phyloP scores from a whole-genome alignment of 2,113 vertebrate species.

The Circaetus gallicus region DNA sequence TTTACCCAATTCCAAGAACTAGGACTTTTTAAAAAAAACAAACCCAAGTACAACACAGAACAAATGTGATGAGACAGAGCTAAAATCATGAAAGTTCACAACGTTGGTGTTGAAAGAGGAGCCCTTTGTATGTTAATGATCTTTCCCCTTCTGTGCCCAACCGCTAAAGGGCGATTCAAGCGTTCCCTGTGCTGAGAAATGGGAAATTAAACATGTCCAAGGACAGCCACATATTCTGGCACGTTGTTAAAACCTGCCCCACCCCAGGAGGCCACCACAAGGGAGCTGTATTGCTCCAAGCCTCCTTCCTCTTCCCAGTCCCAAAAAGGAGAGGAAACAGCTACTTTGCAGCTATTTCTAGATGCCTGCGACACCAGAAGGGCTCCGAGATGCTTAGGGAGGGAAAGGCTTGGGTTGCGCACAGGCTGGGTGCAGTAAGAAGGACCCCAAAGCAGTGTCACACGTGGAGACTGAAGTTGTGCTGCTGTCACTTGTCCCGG shows the following conservation, averaged over 20 bases:
- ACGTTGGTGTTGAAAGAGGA: conserved; percentile 3
- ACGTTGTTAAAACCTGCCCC: neutral
- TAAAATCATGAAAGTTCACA: neutral
- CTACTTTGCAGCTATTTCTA: neutral
- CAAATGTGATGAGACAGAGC: neutral
- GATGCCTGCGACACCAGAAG: neutral
- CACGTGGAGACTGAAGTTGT: accelerated
- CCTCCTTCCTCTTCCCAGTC: neutral
- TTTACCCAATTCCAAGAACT: neutral
- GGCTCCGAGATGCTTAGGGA: neutral
- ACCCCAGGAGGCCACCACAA: neutral
- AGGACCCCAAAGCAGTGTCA: neutral
- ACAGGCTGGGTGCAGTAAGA: neutral
- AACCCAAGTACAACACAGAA: neutral
- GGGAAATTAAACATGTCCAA: neutral
- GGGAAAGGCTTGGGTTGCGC: neutral
- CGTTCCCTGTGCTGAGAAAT: neutral
- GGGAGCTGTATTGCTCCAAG: neutral
- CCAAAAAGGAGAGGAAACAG: neutral
- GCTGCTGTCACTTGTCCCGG: neutral
- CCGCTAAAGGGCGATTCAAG: neutral
- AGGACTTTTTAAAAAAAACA: neutral
- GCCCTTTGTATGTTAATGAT: conserved; percentile 42
- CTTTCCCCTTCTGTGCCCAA: conserved; percentile 12
- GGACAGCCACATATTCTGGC: conserved; percentile 1